phyloP scores from a whole-genome alignment of 2,888 invertebrate species.

The Nebria salina region DNA sequence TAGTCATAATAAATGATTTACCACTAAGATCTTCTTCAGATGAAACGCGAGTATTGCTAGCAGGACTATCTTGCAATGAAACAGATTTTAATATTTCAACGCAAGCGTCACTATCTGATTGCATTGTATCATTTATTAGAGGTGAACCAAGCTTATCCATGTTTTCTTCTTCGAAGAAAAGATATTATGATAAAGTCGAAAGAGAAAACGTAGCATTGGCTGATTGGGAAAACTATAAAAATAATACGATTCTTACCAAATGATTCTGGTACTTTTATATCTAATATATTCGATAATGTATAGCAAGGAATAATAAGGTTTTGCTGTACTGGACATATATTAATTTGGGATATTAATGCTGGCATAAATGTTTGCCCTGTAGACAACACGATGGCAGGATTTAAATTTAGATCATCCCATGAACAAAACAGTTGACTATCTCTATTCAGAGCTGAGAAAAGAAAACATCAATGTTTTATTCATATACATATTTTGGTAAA shows the following conservation, averaged over 20 bases:
- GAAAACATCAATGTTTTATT: neutral
- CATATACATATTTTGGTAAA: too few species aligned
- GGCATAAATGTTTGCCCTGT: constrained; percentile 34
- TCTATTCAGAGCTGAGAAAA: neutral
- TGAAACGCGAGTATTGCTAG: neutral
- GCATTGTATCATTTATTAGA: neutral
- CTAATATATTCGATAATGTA: neutral
- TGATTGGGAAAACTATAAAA: neutral
- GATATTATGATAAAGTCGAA: too few species aligned
- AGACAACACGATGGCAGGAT: constrained; percentile 21
- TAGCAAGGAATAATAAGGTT: neutral
- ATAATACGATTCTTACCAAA: neutral
- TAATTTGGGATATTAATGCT: neutral
- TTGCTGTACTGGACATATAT: neutral
- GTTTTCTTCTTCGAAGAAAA: too few species aligned
- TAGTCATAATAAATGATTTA: neutral
- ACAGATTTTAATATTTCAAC: neutral
- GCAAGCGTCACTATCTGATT: neutral
- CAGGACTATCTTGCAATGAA: neutral
- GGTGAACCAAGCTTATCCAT: neutral
- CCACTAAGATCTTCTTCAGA: neutral
- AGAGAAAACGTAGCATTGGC: too few species aligned
- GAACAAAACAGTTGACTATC: neutral
- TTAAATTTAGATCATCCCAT: neutral
- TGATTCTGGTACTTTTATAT: neutral